phyloP scores from a whole-genome alignment of 2,797 vertebrate species.

The Craterocephalus amniculus region DNA sequence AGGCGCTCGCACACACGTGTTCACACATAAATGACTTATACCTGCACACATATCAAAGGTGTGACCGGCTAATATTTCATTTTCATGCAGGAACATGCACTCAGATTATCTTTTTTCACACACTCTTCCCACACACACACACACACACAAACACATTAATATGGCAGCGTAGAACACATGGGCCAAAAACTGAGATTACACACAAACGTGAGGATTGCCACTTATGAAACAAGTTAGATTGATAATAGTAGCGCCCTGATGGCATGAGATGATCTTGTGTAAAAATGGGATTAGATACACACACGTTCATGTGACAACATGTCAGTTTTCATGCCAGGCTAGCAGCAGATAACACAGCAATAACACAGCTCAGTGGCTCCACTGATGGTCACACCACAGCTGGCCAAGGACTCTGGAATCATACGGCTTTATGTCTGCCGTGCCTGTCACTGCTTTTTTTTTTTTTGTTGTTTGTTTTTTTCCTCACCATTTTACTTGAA shows the following conservation, averaged over 20 bases:
- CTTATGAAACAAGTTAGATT: not conserved
- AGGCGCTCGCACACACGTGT: not conserved
- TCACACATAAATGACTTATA: not conserved
- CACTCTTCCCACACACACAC: too few relatives aligned
- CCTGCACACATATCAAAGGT: not conserved
- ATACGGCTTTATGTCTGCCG: constrained; percentile 24
- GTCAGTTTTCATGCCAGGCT: constrained; percentile 36
- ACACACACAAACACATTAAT: not conserved
- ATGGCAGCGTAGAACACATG: constrained; percentile 1
- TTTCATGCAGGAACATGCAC: not conserved
- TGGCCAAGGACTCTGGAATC: constrained; percentile 40
- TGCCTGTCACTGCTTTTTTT: not conserved
- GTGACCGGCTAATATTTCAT: constrained; percentile 6
- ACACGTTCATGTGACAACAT: constrained; percentile 16
- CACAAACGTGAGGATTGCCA: not conserved
- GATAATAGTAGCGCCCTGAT: not conserved
- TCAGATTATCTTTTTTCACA: constrained; percentile 3
- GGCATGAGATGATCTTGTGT: not conserved
- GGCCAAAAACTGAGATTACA: not conserved
- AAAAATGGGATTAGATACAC: constrained; percentile 8
- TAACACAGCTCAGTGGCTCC: constrained; percentile 55
- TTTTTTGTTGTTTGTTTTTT: too few relatives aligned
- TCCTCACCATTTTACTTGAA: not conserved
- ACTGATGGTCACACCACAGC: constrained; percentile 23
- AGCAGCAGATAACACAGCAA: constrained; percentile 51